Conservation (phyloP, 2,888 invertebrate genomes). For the Sinhomidia bicolor region DNA sequence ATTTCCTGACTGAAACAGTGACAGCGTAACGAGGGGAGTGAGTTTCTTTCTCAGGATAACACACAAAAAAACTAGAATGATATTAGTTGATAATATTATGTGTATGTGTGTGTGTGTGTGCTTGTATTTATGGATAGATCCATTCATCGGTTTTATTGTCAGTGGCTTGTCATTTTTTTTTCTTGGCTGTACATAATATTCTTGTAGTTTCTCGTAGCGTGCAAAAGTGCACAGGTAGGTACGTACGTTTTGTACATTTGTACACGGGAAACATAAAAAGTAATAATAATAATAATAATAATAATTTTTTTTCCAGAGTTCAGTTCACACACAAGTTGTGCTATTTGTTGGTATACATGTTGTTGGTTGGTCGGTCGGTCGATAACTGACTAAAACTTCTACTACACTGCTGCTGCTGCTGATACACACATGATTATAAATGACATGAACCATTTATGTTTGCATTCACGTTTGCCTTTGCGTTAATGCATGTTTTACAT, state of each 20-base stretch:
- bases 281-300: constrained; percentile 16
- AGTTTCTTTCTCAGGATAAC: constrained; percentile 23
- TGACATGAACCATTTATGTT: constrained; percentile 49
- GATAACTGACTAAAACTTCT: constrained; percentile 1
- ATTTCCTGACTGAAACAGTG: constrained; percentile 34
- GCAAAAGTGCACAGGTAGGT: too few relatives aligned
- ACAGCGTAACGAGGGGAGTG: background rate
- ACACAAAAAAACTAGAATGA: constrained; percentile 20
- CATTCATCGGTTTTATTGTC: constrained; percentile 57
- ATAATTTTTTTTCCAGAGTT: constrained; percentile 21
- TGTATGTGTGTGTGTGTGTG: constrained; percentile 11
- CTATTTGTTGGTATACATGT: background rate
- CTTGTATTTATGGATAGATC: constrained; percentile 27
- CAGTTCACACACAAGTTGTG: background rate
- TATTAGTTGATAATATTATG: constrained; percentile 16
- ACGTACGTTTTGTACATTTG: too few relatives aligned
- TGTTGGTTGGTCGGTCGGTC: background rate
- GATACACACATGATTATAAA: constrained; percentile 51
- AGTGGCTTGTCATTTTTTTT: constrained; percentile 60
- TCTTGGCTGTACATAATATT: background rate
- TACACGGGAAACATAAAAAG: background rate
- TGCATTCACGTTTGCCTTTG: background rate
- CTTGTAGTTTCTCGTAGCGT: constrained; percentile 21
- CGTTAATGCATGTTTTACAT: background rate
- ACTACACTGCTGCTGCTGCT: background rate